Evolutionary conservation across 1,140 invertebrate species (phyloP).

Genomic region (Cotesia glomerata): DNA sequence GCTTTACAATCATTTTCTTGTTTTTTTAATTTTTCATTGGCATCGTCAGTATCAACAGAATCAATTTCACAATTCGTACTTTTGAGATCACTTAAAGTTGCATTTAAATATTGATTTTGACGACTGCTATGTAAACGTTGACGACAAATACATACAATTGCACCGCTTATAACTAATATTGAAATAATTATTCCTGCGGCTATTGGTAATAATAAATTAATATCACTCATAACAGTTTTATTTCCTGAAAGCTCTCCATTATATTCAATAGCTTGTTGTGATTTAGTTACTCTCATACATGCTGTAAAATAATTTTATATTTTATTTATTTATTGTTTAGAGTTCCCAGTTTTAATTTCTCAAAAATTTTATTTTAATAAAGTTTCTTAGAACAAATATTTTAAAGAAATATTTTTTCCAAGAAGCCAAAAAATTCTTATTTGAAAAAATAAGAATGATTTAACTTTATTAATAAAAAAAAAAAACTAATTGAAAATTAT

Average conservation of each 20-base stretch:
- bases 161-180: slow-evolving; percentile 9
- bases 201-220: slow-evolving; percentile 23
- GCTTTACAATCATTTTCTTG: slow-evolving; percentile 19
- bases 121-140: not conserved
- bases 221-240: not conserved
- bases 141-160: slow-evolving; percentile 17
- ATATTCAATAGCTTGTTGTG: not conserved
- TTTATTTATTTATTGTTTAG: too few relatives aligned
- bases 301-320: slow-evolving; percentile 4
- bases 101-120: slow-evolving; percentile 11
- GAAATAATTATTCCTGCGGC: slow-evolving; percentile 29
- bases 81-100: slow-evolving; percentile 25
- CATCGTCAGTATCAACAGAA: slow-evolving; percentile 27
- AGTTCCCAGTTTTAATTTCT: too few relatives aligned
- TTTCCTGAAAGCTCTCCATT: not conserved
- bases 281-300: slow-evolving; percentile 18
- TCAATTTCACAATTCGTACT: slow-evolving; percentile 3
- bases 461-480: too few relatives aligned
- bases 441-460: too few relatives aligned
- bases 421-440: too few relatives aligned
- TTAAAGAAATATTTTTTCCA: too few relatives aligned
- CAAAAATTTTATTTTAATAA: too few relatives aligned
- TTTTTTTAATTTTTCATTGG: not conserved
- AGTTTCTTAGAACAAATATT: too few relatives aligned
- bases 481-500: too few relatives aligned